Conservation (phyloP, 2,113 vertebrate genomes). For the Chlorodrepanis virens region DNA sequence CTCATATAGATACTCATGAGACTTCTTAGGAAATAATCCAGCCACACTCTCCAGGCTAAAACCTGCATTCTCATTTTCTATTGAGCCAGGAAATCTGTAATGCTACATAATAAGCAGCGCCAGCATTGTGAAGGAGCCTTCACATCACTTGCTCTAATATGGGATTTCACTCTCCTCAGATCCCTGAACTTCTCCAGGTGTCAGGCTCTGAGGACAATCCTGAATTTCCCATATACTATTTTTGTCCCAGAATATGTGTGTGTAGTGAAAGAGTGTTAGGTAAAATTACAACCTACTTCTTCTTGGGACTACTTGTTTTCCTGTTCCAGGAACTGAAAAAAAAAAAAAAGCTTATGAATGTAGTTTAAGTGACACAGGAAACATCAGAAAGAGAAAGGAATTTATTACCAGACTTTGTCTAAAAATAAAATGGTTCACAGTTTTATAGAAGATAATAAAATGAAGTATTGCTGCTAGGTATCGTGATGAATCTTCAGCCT, state of each 20-base stretch:
- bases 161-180: background rate
- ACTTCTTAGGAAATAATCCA: background rate
- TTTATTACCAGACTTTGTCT: background rate
- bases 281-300: background rate
- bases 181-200: background rate
- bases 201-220: background rate
- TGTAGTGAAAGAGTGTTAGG: background rate
- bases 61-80: background rate
- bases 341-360: background rate
- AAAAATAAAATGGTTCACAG: background rate
- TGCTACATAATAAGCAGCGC: background rate
- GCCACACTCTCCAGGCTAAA: background rate
- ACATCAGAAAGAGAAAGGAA: background rate
- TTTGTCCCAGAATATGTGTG: background rate
- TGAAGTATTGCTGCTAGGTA: background rate
- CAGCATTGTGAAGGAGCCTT: background rate
- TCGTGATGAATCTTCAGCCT: background rate
- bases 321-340: background rate
- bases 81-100: fast-evolving
- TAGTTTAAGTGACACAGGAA: background rate
- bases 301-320: background rate
- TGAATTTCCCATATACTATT: background rate
- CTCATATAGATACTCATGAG: background rate
- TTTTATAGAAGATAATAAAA: background rate
- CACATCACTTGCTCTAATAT: background rate